Conservation (phyloP, 2,797 vertebrate genomes). For the Alfaro cultratus region DNA sequence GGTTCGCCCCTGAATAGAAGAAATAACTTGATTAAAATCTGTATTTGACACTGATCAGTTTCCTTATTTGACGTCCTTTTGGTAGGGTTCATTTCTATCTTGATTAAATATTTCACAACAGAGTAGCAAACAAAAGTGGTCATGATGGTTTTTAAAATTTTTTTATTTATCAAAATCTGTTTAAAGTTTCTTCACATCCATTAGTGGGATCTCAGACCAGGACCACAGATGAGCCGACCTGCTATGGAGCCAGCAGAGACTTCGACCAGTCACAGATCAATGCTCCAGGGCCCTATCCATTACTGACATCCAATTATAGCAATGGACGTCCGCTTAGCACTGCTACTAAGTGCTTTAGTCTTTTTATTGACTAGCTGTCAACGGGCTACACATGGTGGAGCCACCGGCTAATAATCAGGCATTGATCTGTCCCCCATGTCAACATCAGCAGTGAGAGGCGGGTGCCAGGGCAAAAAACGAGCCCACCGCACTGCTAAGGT, state of each 20-base stretch:
- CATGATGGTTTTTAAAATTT: neutral
- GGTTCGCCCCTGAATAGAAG: neutral
- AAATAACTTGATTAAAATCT: neutral
- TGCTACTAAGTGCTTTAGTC: slow-evolving; percentile 70
- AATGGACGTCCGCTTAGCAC: slow-evolving; percentile 65
- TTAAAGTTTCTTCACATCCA: slow-evolving; percentile 19
- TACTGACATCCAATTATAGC: slow-evolving; percentile 77
- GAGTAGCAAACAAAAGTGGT: neutral
- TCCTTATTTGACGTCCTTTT: neutral
- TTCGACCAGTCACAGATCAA: slow-evolving; percentile 66
- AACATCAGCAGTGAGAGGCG: slow-evolving; percentile 32
- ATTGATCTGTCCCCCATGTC: slow-evolving; percentile 55
- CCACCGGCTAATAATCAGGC: slow-evolving; percentile 64
- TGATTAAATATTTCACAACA: neutral
- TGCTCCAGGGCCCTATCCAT: slow-evolving; percentile 69
- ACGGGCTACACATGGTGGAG: slow-evolving; percentile 40
- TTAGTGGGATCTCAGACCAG: slow-evolving; percentile 28
- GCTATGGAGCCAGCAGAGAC: slow-evolving; percentile 58
- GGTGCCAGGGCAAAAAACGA: slow-evolving; percentile 1
- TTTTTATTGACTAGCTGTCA: slow-evolving; percentile 74
- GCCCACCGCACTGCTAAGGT: neutral
- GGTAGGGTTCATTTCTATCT: neutral
- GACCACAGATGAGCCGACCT: slow-evolving; percentile 20
- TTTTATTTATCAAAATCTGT: neutral
- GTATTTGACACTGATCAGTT: neutral